Percentiles rank a stretch among this genome's conserved stretches.
Conservation (phyloP, 2,797 vertebrate genomes). For the Cetoscarus ocellatus region DNA sequence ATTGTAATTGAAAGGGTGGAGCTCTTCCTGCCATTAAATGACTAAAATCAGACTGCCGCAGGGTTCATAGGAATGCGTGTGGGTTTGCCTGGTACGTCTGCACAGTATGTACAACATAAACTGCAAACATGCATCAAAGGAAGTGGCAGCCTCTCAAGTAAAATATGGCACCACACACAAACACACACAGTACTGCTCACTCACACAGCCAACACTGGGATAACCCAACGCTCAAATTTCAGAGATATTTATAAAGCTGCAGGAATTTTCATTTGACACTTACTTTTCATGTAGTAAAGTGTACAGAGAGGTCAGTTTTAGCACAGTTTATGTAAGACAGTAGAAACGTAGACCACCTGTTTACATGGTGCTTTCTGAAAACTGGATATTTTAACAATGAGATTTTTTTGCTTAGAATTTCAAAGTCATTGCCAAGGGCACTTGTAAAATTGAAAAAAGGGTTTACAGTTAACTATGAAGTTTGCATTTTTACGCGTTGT, state of each 20-base stretch:
- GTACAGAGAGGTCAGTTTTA: background rate
- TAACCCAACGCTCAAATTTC: slow-evolving; percentile 15
- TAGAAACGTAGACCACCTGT: background rate
- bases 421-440: background rate
- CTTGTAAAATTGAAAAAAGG: background rate
- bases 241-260: slow-evolving; percentile 4
- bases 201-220: slow-evolving; percentile 10
- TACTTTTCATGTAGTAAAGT: background rate
- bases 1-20: slow-evolving; percentile 66
- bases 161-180: slow-evolving; percentile 38
- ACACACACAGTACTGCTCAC: slow-evolving; percentile 17
- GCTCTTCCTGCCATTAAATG: slow-evolving; percentile 62
- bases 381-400: background rate
- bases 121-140: slow-evolving; percentile 65
- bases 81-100: slow-evolving; percentile 54
- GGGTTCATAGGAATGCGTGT: slow-evolving; percentile 65
- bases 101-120: slow-evolving; percentile 60
- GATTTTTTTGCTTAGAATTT: background rate
- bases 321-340: background rate
- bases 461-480: background rate
- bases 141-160: slow-evolving; percentile 32
- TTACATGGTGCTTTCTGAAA: background rate
- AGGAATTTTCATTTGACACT: slow-evolving; percentile 3
- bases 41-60: slow-evolving; percentile 62
- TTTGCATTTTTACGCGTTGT: too few species aligned